Evolutionary conservation across 2,113 vertebrate species (phyloP), one percentile per base, ranked within the genome.

Genomic region (Cavia aperea): DNA sequence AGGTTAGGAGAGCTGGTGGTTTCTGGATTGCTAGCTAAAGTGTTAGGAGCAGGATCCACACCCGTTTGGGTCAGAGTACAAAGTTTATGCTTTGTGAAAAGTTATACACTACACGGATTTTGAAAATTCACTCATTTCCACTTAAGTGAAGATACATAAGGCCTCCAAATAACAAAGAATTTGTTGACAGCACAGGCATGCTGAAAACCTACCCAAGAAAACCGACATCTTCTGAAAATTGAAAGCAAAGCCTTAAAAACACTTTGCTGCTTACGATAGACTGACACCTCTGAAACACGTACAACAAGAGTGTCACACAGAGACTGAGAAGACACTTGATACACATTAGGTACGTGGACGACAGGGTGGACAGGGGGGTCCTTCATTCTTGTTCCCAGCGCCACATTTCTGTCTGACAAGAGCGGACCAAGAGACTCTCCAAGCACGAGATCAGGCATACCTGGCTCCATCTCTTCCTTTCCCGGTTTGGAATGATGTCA

Each of bases 351-450:
- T 14, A 19, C 4, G 31, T 73, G 49, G 43, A 19, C 21, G 73
- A 39, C 13, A 24, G 5, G 29, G 46, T 62, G 24, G 1, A 24
- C 15, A 39, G 86, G 10, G 33, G 18, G 46, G 23, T 7, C 51
- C 36, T 9, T 13, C 24, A 29, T 85, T 31, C 58, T 82, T 46
- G 24, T 15, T 33, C 24, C n/a, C 18, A 0, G 2, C 1, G 1
- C 10, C 46, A 8, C 0, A 1, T 0, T 3, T 31, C 43, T 15
- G 16, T 24, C 3, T 12, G 31, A 23, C 43, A 29, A 11, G 39
- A 77, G 62, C 29, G 9, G 62, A 29, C 0, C 51, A 51, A 31
- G 23, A 46, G 51, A 56, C 2, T 39, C 7, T 58, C 54, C 36
- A 31, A 14, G 29, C 39, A 0, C 1, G 23, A 33, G 5, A 11